Evolutionary conservation across 1,140 invertebrate genomes (phyloP).

Genomic region (Phymastichus coffea): DNA sequence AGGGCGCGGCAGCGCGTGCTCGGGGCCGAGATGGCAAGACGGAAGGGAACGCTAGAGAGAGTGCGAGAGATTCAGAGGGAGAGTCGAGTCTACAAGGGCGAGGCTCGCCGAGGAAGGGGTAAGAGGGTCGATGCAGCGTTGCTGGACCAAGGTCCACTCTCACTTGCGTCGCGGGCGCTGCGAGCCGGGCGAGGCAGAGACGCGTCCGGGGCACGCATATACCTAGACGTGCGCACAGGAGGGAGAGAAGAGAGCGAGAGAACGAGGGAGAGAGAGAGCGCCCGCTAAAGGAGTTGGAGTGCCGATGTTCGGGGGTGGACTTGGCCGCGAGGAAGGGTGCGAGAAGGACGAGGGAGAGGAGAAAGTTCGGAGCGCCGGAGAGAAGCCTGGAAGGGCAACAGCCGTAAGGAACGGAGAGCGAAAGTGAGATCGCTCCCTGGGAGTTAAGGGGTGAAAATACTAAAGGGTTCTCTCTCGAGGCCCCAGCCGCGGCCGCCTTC

Average conservation of each 20-base stretch:
- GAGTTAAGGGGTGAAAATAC: conserved; percentile 46
- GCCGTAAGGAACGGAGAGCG: conserved; percentile 49
- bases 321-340: neutral
- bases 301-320: no score
- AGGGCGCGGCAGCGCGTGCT: conserved; percentile 50
- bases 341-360: neutral
- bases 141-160: conserved; percentile 55
- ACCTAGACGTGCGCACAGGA: conserved; percentile 35
- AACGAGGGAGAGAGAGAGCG: no score
- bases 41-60: conserved; percentile 28
- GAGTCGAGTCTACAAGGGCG: conserved; percentile 33
- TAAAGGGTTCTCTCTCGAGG: conserved; percentile 49
- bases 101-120: conserved; percentile 32
- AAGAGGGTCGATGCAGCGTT: conserved; percentile 50
- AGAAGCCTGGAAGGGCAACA: conserved; percentile 40
- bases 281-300: no score
- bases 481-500: no score
- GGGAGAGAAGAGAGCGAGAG: conserved; percentile 21
- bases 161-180: conserved; percentile 38
- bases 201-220: conserved; percentile 25
- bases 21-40: conserved; percentile 22
- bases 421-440: conserved; percentile 45
- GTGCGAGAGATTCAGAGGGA: no score
- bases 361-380: conserved; percentile 7
- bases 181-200: conserved; percentile 14